phyloP scores from a whole-genome alignment of 2,113 vertebrate species.

The Phainopepla nitens region DNA sequence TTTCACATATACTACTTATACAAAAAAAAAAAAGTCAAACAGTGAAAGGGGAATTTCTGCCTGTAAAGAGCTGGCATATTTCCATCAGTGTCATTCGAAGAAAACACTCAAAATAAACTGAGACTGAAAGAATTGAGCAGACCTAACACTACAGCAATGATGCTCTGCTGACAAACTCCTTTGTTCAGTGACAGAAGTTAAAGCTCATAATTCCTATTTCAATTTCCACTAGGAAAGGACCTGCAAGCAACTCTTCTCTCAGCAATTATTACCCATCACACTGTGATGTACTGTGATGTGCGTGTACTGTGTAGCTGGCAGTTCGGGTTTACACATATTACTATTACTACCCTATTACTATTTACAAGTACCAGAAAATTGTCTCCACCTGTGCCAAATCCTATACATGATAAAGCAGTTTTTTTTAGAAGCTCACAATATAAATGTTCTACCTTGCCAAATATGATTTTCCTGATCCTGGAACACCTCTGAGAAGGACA shows the following conservation, averaged over 20 bases:
- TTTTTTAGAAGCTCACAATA: conserved; percentile 23
- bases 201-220: not conserved
- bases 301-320: not conserved
- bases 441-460: conserved; percentile 84
- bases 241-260: not conserved
- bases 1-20: not conserved
- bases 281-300: not conserved
- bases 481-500: conserved; percentile 91
- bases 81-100: not conserved
- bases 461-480: conserved; percentile 94
- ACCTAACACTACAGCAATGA: not conserved
- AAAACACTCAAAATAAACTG: not conserved
- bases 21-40: not conserved
- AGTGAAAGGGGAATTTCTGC: not conserved
- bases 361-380: not conserved
- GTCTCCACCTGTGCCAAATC: not conserved
- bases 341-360: not conserved
- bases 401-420: not conserved
- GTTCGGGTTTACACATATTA: not conserved
- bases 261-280: not conserved
- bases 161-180: not conserved
- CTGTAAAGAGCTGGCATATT: not conserved
- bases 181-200: not conserved
- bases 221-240: not conserved
- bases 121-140: not conserved